A percentile compares a stretch with the other conserved stretches of the same genome.
phyloP scores from a whole-genome alignment of 2,113 vertebrate species.

The Sminthopsis crassicaudata region DNA sequence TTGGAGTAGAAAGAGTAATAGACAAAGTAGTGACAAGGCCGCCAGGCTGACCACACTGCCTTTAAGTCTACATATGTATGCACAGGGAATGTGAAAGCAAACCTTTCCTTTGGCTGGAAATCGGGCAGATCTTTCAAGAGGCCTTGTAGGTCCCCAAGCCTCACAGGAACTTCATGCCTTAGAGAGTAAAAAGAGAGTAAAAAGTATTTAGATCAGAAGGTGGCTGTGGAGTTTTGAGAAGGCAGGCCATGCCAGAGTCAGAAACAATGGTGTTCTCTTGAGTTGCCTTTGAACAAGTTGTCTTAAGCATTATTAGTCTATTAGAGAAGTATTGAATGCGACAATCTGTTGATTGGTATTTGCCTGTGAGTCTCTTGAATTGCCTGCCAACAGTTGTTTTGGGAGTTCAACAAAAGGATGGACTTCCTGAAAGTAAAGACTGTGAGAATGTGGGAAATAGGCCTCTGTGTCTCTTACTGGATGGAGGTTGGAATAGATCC shows the following conservation, averaged over 20 bases:
- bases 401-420: neutral
- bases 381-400: conserved; percentile 5
- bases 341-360: neutral
- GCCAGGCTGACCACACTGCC: neutral
- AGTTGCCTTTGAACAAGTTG: conserved; percentile 4
- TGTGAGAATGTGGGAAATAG: neutral
- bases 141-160: neutral
- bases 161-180: conserved; percentile 27
- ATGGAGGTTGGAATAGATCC: neutral
- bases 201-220: neutral
- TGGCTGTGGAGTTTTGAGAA: neutral
- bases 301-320: conserved; percentile 5
- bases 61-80: conserved; percentile 32
- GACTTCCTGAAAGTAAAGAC: neutral
- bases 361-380: neutral
- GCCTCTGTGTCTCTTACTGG: neutral
- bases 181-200: conserved; percentile 28
- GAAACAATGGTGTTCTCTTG: neutral
- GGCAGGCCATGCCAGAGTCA: neutral
- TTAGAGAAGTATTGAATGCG: neutral
- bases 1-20: neutral
- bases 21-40: conserved; percentile 5
- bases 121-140: neutral
- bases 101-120: neutral
- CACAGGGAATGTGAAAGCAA: conserved; percentile 25